Conservation (phyloP, 2,888 invertebrate genomes). For the Ptilodon capucinus region DNA sequence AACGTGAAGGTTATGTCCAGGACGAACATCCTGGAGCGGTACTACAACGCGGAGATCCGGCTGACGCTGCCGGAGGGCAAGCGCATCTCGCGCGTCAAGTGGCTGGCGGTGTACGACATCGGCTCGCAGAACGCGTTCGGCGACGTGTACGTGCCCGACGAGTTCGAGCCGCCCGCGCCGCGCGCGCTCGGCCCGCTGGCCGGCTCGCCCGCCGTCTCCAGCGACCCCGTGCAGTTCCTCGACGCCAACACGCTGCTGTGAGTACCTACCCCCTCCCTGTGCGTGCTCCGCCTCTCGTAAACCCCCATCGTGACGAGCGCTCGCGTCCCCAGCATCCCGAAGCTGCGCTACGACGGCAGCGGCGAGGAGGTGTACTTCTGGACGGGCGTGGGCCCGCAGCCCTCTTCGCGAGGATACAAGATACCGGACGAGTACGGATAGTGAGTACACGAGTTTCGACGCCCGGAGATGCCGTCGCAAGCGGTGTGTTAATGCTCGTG, state of each 20-base stretch:
- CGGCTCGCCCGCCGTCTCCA: conserved; percentile 81
- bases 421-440: conserved; percentile 96
- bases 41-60: conserved; percentile 92
- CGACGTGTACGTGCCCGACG: conserved; percentile 94
- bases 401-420: conserved; percentile 89
- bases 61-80: conserved; percentile 92
- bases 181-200: conserved; percentile 75
- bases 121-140: conserved; percentile 94
- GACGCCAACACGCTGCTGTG: conserved; percentile 90
- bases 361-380: conserved; percentile 92
- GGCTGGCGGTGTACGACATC: conserved; percentile 95
- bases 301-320: not conserved
- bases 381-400: conserved; percentile 94
- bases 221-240: conserved; percentile 87
- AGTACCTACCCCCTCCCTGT: conserved; percentile 16
- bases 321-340: conserved; percentile 79
- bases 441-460: no score
- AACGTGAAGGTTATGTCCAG: no score
- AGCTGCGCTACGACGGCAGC: conserved; percentile 89
- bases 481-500: no score
- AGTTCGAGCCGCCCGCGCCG: conserved; percentile 92
- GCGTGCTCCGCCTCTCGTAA: no score
- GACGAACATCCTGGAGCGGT: conserved; percentile 92
- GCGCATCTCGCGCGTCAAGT: conserved; percentile 92
- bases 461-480: no score